Evolutionary conservation across 2,797 vertebrate species (phyloP), one percentile per base, ranked within the genome.

Genomic region (Pogonophryne albipinna): DNA sequence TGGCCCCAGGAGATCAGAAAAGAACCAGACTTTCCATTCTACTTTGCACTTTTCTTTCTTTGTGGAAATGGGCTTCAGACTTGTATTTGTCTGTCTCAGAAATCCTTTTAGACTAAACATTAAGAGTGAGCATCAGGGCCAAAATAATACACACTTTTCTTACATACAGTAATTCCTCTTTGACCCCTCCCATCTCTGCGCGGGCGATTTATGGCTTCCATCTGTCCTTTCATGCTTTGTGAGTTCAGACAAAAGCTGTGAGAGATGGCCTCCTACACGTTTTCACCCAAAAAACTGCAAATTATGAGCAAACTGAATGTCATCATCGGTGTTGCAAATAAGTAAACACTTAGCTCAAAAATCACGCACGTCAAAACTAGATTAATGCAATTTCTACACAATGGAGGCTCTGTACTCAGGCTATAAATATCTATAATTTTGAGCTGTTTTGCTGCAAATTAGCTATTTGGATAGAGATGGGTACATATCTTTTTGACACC

Each of bases 291-390:
- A 79, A 71, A 56, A 41, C 79, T 79, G 68, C 34, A 76, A 67
- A 73, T 60, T 51, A 58, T 56, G 27, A 82, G 46, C 71, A 71
- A 66, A 63, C 38, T 71, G 65, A 81, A 89, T 73, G 62, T 70
- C 67, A 69, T 71, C 52, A 11, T 72, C 57, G 17, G 13, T 2
- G 42, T 6, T 53, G 61, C 57, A 34, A 17, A 49, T 69, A 15
- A 67, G 49, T 46, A 49, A 80, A 72, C 55, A 14, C 4, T 10
- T 2, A 47, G 45, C 55, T 82, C 71, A 70, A 61, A 67, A 42
- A 12, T 13, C 11, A 10, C 10, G 46, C 9, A 49, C 31, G 65
- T 76, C 61, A 68, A 16, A 15, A 5, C 2, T 0, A 16, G 45
- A 79, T 59, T 52, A 55, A 80, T 66, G 20, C 2, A 15, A 27